These are phyloP conservation scores for Pagrus major DNA, from an alignment of 2,113 vertebrate genomes.

Conservation along the genomic window DNA sequence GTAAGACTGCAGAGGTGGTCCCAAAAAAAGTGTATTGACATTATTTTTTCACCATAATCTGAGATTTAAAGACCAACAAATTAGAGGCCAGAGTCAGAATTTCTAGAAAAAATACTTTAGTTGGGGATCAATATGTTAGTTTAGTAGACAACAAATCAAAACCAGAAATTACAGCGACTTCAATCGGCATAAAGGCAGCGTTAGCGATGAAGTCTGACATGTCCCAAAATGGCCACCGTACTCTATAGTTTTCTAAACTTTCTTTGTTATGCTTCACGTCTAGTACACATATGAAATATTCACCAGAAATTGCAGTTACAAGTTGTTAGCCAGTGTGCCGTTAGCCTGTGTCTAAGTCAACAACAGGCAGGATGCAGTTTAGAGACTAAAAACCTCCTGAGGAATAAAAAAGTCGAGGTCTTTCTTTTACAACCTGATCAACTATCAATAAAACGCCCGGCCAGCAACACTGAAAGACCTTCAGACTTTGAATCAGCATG, in stretches of 20 bases:
- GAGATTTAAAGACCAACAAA: too few relatives aligned
- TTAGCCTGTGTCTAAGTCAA: not conserved
- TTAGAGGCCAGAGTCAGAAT: too few relatives aligned
- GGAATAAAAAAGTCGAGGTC: constrained; percentile 9
- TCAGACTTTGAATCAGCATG: not conserved
- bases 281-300: not conserved
- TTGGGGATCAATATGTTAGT: too few relatives aligned
- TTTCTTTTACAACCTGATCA: not conserved
- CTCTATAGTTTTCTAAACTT: not conserved
- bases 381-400: constrained; percentile 29
- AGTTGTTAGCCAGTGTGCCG: not conserved
- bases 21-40: too few relatives aligned
- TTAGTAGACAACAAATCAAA: too few relatives aligned
- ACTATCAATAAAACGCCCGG: not conserved
- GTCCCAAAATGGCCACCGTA: not conserved
- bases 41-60: too few relatives aligned
- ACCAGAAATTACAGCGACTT: too few relatives aligned
- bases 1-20: too few relatives aligned
- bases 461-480: not conserved
- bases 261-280: not conserved
- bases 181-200: too few relatives aligned
- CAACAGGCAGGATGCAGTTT: constrained; percentile 1
- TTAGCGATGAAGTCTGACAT: not conserved
- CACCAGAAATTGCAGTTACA: not conserved
- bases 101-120: too few relatives aligned